A percentile compares a stretch with the other conserved stretches of the same genome.
Evolutionary conservation across 2,888 invertebrate species (phyloP).

Genomic region (Meiosimyza platycephala): DNA sequence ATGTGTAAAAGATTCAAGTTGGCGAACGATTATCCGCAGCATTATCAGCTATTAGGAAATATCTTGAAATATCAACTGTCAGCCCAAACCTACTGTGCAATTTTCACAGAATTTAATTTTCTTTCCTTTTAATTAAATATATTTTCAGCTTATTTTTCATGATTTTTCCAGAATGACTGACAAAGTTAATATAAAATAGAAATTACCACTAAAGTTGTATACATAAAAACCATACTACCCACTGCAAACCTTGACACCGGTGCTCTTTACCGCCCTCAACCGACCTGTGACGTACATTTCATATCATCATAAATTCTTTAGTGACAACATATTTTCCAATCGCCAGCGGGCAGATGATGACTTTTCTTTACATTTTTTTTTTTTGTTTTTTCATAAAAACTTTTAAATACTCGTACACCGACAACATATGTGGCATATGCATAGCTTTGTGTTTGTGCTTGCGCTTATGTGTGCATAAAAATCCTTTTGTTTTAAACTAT

Average conservation of each 20-base stretch:
- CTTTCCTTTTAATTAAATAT: no score
- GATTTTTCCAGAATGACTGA: no score
- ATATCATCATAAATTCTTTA: background rate
- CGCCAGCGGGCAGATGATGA: conserved; percentile 19
- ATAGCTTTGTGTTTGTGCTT: background rate
- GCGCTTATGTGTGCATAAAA: background rate
- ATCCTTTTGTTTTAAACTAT: conserved; percentile 4
- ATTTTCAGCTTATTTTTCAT: no score
- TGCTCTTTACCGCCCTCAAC: background rate
- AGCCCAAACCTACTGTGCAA: no score
- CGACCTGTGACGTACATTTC: no score
- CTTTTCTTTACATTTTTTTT: background rate
- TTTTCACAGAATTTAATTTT: no score
- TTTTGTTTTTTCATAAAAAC: background rate
- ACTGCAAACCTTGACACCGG: conserved; percentile 13
- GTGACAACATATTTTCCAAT: conserved; percentile 19
- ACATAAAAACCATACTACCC: background rate
- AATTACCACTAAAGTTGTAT: no score
- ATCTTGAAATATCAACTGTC: no score
- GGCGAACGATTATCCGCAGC: no score
- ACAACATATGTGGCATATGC: background rate
- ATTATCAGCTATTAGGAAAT: no score
- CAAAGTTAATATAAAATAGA: no score
- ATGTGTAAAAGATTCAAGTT: no score
- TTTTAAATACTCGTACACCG: background rate